A percentile compares a stretch with the other conserved stretches of the same genome.
Evolutionary conservation across 2,797 vertebrate species (phyloP).

Genomic region (Molossus molossus): DNA sequence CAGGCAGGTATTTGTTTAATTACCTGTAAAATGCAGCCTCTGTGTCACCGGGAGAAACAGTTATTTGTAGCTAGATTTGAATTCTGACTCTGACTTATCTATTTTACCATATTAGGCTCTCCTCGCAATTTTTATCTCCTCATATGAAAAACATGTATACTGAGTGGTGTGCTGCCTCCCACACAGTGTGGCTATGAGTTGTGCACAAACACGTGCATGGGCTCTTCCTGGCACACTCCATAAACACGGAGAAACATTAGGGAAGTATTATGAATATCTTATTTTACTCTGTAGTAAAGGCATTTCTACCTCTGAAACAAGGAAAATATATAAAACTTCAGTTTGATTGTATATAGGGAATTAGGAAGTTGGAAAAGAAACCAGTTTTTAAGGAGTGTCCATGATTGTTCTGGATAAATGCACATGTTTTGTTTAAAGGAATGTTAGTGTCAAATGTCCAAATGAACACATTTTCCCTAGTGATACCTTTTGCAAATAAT

Average conservation of each 20-base stretch:
- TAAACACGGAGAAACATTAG: not conserved
- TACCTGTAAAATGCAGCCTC: not conserved
- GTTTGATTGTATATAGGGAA: not conserved
- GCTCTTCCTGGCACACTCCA: not conserved
- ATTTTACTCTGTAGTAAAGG: not conserved
- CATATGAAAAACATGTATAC: not conserved
- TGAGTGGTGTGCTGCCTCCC: not conserved
- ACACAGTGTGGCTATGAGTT: not conserved
- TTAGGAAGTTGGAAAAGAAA: not conserved
- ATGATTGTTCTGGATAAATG: conserved; percentile 15
- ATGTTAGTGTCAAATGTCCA: not conserved
- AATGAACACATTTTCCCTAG: not conserved
- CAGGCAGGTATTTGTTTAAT: not conserved
- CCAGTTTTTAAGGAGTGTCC: not conserved
- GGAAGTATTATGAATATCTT: not conserved
- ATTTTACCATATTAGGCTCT: not conserved
- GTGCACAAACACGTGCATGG: not conserved
- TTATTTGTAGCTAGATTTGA: not conserved
- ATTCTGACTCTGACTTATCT: not conserved
- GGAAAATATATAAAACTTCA: not conserved
- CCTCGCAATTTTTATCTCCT: not conserved
- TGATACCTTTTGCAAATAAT: conserved; percentile 27
- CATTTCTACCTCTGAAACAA: not conserved
- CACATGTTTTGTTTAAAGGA: not conserved
- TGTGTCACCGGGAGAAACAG: not conserved